These are phyloP conservation scores for Opisthocomus hoazin DNA, from an alignment of 2,113 vertebrate genomes.

Conservation along the genomic window DNA sequence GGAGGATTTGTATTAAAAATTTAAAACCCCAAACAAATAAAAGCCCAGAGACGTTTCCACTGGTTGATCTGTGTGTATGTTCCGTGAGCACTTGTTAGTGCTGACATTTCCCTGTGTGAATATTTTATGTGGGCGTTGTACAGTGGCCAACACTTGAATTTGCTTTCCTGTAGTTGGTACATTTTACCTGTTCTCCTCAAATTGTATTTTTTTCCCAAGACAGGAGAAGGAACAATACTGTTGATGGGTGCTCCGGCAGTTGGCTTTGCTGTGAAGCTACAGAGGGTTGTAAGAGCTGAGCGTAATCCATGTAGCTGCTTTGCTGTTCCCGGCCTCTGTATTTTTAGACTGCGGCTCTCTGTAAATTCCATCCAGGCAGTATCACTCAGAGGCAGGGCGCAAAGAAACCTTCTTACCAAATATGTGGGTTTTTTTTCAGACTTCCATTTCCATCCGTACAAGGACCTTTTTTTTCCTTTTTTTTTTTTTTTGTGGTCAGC, in stretches of 20 bases:
- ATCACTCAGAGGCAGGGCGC: not conserved
- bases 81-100: not conserved
- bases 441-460: not conserved
- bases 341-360: conserved; percentile 8
- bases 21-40: no score
- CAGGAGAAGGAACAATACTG: not conserved
- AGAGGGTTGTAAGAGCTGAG: not conserved
- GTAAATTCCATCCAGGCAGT: not conserved
- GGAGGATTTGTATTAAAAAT: not conserved
- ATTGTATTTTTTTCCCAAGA: not conserved
- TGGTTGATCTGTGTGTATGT: not conserved
- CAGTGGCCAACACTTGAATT: not conserved
- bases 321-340: not conserved
- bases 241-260: not conserved
- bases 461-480: not conserved
- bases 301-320: conserved; percentile 1
- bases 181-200: not conserved
- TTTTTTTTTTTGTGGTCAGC: not conserved
- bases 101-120: not conserved
- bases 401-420: not conserved
- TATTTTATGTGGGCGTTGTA: not conserved
- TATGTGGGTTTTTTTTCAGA: not conserved
- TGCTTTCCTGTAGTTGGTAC: not conserved
- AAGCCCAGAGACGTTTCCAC: not conserved
- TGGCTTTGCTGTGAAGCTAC: not conserved